Conservation (phyloP, 1,140 invertebrate genomes). For the Nephotettix cincticeps region DNA sequence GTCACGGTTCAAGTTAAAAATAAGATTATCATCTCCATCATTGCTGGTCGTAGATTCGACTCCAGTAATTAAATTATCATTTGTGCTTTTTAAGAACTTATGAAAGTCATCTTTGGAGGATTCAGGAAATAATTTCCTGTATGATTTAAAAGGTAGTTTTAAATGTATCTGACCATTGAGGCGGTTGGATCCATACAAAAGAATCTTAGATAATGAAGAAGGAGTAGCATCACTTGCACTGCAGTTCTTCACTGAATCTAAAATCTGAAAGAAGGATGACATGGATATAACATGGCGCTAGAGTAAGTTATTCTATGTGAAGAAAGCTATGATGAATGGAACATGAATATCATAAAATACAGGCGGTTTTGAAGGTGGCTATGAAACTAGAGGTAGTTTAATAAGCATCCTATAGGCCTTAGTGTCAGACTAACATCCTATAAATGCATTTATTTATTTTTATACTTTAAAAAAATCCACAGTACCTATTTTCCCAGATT, state of each 20-base stretch:
- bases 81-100: background rate
- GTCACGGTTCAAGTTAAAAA: background rate
- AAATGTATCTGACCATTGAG: background rate
- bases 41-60: background rate
- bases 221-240: too few relatives aligned
- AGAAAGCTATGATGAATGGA: too few relatives aligned
- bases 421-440: too few relatives aligned
- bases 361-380: too few relatives aligned
- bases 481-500: too few relatives aligned
- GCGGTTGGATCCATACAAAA: background rate
- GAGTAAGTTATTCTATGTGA: too few relatives aligned
- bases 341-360: too few relatives aligned
- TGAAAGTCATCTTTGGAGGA: background rate
- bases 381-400: too few relatives aligned
- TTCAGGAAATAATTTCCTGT: background rate
- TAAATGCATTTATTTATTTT: too few relatives aligned
- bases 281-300: too few relatives aligned
- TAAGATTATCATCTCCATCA: background rate
- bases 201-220: background rate
- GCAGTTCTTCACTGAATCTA: background rate
- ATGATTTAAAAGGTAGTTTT: conserved; percentile 4
- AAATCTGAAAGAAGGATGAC: conserved; percentile 9
- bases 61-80: background rate
- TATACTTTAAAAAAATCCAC: too few relatives aligned
- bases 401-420: too few relatives aligned